These are phyloP conservation scores for Pycnomerus fuliginosus DNA, from an alignment of 2,888 invertebrate species.

Conservation along the genomic window DNA sequence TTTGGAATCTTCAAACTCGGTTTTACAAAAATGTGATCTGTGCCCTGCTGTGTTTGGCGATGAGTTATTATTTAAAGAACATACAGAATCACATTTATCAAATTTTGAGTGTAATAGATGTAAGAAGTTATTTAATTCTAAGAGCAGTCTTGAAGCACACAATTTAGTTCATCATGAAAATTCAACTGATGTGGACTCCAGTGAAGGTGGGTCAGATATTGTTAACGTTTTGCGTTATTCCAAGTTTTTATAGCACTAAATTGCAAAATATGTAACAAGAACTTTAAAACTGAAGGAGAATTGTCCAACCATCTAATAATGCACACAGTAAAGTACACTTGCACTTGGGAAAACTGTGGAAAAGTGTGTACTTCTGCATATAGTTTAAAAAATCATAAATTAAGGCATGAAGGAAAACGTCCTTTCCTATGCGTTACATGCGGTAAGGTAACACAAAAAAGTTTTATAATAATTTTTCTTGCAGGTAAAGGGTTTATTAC, in stretches of 20 bases:
- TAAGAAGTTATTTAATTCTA: background rate
- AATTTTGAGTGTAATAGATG: background rate
- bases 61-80: constrained; percentile 8
- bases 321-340: constrained; percentile 26
- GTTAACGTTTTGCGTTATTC: too few species aligned
- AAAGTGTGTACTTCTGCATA: constrained; percentile 33
- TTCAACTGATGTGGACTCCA: too few species aligned
- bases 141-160: too few species aligned
- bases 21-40: constrained; percentile 17
- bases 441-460: constrained; percentile 29
- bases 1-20: constrained; percentile 4
- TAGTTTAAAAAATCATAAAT: constrained; percentile 35
- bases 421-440: constrained; percentile 42
- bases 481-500: constrained; percentile 40
- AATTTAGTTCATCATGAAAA: too few species aligned
- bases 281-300: constrained; percentile 5
- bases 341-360: constrained; percentile 32
- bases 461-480: constrained; percentile 2
- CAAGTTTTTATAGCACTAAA: too few species aligned
- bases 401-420: constrained; percentile 36
- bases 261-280: constrained; percentile 6
- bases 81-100: constrained; percentile 14
- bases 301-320: too few species aligned
- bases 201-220: constrained; percentile 2
- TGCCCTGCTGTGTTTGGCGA: constrained; percentile 22